phyloP scores from a whole-genome alignment of 2,113 vertebrate genomes.

The Ochotona princeps region DNA sequence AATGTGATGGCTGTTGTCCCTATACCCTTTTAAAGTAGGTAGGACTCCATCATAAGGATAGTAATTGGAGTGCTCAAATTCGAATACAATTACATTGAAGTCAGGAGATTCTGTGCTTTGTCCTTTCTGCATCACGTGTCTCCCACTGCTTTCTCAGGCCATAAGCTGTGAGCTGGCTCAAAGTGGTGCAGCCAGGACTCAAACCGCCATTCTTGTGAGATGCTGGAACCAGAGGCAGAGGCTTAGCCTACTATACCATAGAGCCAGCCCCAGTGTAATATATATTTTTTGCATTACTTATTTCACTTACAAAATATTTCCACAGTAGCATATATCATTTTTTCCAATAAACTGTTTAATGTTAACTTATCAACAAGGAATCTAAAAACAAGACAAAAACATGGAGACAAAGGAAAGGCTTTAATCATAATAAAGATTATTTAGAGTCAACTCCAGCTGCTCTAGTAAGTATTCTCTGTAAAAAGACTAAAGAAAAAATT shows the following conservation, averaged over 20 bases:
- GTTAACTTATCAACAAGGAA: neutral
- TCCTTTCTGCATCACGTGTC: neutral
- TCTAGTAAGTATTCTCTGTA: neutral
- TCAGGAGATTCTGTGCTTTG: neutral
- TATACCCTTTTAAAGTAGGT: neutral
- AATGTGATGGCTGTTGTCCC: neutral
- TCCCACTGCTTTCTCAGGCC: too few species aligned
- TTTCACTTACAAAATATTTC: neutral
- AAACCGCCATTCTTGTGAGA: too few species aligned
- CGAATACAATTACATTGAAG: neutral
- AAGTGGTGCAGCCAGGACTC: too few species aligned
- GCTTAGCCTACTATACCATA: too few species aligned
- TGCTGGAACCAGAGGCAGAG: too few species aligned
- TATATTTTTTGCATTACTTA: neutral
- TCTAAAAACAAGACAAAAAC: conserved; percentile 17
- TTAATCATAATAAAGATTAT: neutral
- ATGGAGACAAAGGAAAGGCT: neutral
- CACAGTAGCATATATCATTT: neutral
- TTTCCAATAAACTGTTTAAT: neutral
- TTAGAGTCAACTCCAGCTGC: neutral
- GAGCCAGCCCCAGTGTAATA: neutral
- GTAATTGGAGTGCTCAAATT: neutral
- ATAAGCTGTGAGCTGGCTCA: too few species aligned
- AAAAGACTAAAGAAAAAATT: too few species aligned
- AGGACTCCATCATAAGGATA: neutral